These are phyloP conservation scores for Poeciliopsis retropinna DNA, from an alignment of 2,113 vertebrate genomes.

Conservation along the genomic window DNA sequence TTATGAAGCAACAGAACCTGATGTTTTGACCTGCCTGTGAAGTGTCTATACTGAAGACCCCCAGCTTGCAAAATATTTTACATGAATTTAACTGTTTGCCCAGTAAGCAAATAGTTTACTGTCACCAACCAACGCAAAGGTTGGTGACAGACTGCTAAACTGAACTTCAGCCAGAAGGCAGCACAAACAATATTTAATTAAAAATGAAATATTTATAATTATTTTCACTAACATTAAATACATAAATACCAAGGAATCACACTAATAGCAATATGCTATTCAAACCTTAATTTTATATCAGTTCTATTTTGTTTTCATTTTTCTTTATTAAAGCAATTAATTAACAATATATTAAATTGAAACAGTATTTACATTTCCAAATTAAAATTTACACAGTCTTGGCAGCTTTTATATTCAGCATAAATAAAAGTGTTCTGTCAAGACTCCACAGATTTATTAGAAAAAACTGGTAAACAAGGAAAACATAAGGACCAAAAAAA, in stretches of 20 bases:
- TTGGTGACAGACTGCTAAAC: constrained; percentile 1
- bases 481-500: too few species aligned
- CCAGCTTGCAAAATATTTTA: not conserved
- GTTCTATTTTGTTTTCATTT: too few species aligned
- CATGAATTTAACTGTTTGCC: constrained; percentile 29
- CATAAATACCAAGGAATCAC: not conserved
- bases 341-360: not conserved
- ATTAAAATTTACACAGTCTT: not conserved
- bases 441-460: not conserved
- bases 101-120: constrained; percentile 31
- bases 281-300: not conserved
- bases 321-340: not conserved
- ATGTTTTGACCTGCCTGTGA: not conserved
- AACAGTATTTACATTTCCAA: not conserved
- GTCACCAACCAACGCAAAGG: too few species aligned
- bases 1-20: not conserved
- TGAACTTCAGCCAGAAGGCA: not conserved
- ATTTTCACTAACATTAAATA: not conserved
- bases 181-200: not conserved
- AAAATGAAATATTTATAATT: too few species aligned
- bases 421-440: not conserved
- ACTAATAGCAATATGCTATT: not conserved
- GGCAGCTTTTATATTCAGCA: not conserved
- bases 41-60: not conserved
- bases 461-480: not conserved